Evolutionary conservation across 2,113 vertebrate genomes (phyloP), one percentile per base, ranked within the genome.

Genomic region (Erythrolamprus reginae): DNA sequence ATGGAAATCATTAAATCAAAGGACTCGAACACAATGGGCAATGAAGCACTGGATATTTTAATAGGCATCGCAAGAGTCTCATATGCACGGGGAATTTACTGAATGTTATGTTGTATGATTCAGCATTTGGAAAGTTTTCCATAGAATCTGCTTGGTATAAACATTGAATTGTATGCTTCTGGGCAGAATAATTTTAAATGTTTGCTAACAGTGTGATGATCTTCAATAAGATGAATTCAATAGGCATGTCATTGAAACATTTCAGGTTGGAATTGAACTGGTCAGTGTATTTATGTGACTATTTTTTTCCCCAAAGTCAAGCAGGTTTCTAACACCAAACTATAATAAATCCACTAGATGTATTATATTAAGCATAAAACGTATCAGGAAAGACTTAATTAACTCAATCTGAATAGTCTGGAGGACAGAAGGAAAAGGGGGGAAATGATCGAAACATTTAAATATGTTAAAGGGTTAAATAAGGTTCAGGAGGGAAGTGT

Each of bases 1-100:
- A 95, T 94, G 91, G 85, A 89, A 92, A 96, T 96, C 95, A 96
- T 96, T 96, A 96, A 96, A 95, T 94, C 95, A 96, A 96, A 96
- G 93, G 95, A 93, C 92, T 95, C 88, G 86, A 96, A 93, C 92
- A 96, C 96, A 96, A 96, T 95, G 94, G 92, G 93, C 94, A 97
- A 93, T 95, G 95, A 96, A 96, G 97, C 94, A 95, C 88, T 86
- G 93, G 94, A 95, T 96, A 95, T 96, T 93, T 92, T 95, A 88
- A 65, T 87, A 88, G 90, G 94, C 93, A 86, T 96, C 95, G 96
- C 93, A 96, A 91, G 93, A 95, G 93, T 93, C 91, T 95, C 96
- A 95, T 95, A 92, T 93, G 94, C 86, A 45, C 1, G 15, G 93
- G 86, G 65, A 92, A 94, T 95, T 93, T 93, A 93, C 6, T 93